Base-by-base conservation (phyloP, 2,888 invertebrate genomes). In the Heliconius ismenius region DNA sequence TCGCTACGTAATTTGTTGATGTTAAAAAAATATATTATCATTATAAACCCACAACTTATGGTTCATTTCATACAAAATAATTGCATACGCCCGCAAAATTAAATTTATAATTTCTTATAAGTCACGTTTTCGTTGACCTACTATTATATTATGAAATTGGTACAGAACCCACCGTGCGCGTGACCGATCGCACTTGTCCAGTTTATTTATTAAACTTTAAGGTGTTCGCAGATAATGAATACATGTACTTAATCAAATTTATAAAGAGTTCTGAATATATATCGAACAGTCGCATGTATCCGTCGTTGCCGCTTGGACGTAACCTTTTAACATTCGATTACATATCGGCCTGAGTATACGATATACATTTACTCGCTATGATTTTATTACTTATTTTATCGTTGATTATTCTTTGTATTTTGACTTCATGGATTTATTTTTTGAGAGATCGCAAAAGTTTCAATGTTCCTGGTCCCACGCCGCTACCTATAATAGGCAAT, bases 401-500 rank as follows among this genome's bases (percentile, higher is more conserved):
- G 7, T 18, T 73, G 2, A 28, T 82, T 9, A 28, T 80, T n/a
- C 60, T 83, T 7, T 74, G 77, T 39, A 28, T 81, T 36, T 65
- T 84, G 36, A 13, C 84, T 43, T 90, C 90, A 3, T 91, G 90
- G 90, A 78, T 86, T 9, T 79, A 80, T 78, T 84, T 91, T 21
- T 49, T 88, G 21, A 80, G 74, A 26, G 84, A 86, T 68, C 83
- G 80, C 18, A 83, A 79, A 9, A 83, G 76, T 9, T 83, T 80
- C 36, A 88, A 89, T 69, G 62, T 90, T 15, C 81, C 81, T 3
- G 92, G 92, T 11, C 94, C 95, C 0, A 68, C 79, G 0, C 86
- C 89, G 0, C 80, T 91, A 60, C 95, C 95, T 0, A 18, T 95
- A 3, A 68, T 95, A 15, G 95, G 95, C 0, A 95, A 95, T 86